phyloP scores from a whole-genome alignment of 2,113 vertebrate species.

The Lepisosteus osseus region DNA sequence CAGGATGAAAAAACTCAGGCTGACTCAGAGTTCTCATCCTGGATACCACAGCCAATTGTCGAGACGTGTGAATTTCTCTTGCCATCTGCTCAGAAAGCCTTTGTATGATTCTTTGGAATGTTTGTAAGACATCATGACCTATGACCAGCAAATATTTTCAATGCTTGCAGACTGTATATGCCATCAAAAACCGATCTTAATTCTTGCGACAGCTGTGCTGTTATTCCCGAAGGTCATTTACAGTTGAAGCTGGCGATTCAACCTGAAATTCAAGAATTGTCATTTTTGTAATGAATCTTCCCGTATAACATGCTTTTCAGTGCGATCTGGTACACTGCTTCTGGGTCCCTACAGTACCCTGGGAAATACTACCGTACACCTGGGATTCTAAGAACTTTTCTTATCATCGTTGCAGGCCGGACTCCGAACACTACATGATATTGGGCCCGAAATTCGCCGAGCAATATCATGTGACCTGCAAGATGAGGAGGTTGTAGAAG shows the following conservation, averaged over 20 bases:
- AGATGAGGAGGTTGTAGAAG: constrained; percentile 95
- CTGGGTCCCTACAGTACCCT: too few species aligned
- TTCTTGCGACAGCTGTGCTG: not conserved
- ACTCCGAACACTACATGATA: constrained; percentile 97
- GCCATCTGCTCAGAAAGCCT: not conserved
- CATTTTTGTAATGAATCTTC: too few species aligned
- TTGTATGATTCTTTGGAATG: not conserved
- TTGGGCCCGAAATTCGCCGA: constrained; percentile 97
- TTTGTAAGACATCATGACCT: not conserved
- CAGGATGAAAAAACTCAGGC: too few species aligned
- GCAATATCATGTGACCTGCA: constrained; percentile 99
- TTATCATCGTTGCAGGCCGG: constrained; percentile 94
- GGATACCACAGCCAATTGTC: too few species aligned
- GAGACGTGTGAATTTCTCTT: not conserved
- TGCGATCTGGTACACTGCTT: too few species aligned
- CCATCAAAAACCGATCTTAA: not conserved
- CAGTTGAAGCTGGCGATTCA: too few species aligned
- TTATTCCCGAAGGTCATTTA: not conserved
- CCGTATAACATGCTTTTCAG: too few species aligned
- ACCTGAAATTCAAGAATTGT: too few species aligned
- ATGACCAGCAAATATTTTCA: not conserved
- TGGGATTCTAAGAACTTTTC: constrained; percentile 54
- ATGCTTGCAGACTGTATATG: not conserved
- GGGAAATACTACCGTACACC: too few species aligned
- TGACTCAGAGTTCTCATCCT: too few species aligned